phyloP scores from a whole-genome alignment of 2,888 invertebrate species.

The Agrochola litura region DNA sequence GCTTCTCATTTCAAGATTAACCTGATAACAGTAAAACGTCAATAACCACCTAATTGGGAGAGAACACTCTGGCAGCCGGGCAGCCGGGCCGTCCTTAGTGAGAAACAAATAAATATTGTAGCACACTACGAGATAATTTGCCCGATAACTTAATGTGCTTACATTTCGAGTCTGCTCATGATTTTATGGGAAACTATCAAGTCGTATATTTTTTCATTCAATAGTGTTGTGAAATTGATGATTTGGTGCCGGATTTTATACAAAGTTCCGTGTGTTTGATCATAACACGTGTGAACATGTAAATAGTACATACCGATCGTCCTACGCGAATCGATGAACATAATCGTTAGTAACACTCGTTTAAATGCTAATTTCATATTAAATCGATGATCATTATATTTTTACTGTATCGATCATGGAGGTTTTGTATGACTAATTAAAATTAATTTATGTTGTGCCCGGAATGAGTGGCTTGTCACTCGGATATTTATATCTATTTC shows the following conservation, averaged over 20 bases:
- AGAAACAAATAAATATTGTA: constrained; percentile 91
- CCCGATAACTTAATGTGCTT: constrained; percentile 90
- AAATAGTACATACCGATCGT: constrained; percentile 47
- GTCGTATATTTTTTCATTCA: constrained; percentile 71
- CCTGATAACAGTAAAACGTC: constrained; percentile 90
- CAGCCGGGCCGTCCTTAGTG: constrained; percentile 82
- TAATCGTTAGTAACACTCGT: constrained; percentile 58
- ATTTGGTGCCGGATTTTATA: constrained; percentile 36
- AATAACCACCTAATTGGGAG: constrained; percentile 91
- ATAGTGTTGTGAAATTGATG: constrained; percentile 40
- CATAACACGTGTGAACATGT: constrained; percentile 54
- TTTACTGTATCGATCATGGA: constrained; percentile 56
- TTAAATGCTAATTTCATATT: constrained; percentile 61
- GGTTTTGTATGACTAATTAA: constrained; percentile 61
- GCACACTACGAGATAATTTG: constrained; percentile 88
- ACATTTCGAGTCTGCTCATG: constrained; percentile 90
- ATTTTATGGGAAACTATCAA: constrained; percentile 89
- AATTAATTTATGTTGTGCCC: constrained; percentile 61
- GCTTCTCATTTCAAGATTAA: constrained; percentile 83
- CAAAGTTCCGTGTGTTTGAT: constrained; percentile 25
- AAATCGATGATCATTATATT: constrained; percentile 60
- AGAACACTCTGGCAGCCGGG: constrained; percentile 86
- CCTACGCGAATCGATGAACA: constrained; percentile 58
- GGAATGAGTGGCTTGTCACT: constrained; percentile 49
- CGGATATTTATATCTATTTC: constrained; percentile 61